phyloP scores from a whole-genome alignment of 2,797 vertebrate genomes.

The Tadarida brasiliensis region DNA sequence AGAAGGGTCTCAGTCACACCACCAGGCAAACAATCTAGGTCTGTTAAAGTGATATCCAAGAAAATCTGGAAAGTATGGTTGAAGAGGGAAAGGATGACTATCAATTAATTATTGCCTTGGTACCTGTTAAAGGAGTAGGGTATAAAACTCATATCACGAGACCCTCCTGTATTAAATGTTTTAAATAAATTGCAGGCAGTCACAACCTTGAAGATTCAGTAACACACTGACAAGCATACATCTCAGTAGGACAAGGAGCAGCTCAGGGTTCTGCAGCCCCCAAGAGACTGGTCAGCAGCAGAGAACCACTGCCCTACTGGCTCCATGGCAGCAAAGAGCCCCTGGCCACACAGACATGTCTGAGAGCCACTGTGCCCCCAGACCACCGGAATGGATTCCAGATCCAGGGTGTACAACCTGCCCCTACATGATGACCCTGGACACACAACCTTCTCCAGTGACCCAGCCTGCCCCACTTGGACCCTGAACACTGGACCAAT shows the following conservation, averaged over 20 bases:
- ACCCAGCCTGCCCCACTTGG: too few species aligned
- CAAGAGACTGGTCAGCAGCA: too few species aligned
- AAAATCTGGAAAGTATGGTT: background rate
- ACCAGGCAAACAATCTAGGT: background rate
- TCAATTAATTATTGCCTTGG: background rate
- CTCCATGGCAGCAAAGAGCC: too few species aligned
- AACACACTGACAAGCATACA: background rate
- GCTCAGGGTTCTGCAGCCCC: too few species aligned
- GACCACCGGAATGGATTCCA: too few species aligned
- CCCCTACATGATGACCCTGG: too few species aligned
- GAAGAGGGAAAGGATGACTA: background rate
- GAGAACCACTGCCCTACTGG: too few species aligned
- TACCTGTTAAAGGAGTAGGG: background rate
- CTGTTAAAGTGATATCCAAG: background rate
- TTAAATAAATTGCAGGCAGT: background rate
- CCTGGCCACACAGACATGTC: too few species aligned
- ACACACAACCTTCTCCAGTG: too few species aligned
- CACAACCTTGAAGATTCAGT: background rate
- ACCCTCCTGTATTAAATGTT: background rate
- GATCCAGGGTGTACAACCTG: too few species aligned
- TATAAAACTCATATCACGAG: background rate
- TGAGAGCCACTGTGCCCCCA: too few species aligned
- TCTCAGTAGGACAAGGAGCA: background rate
- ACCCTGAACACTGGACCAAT: too few species aligned
- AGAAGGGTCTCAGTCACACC: background rate